Percentiles rank a stretch among this genome's conserved stretches.
These are phyloP conservation scores for Tachuris rubrigastra DNA, from an alignment of 2,113 vertebrate species.

Conservation along the genomic window DNA sequence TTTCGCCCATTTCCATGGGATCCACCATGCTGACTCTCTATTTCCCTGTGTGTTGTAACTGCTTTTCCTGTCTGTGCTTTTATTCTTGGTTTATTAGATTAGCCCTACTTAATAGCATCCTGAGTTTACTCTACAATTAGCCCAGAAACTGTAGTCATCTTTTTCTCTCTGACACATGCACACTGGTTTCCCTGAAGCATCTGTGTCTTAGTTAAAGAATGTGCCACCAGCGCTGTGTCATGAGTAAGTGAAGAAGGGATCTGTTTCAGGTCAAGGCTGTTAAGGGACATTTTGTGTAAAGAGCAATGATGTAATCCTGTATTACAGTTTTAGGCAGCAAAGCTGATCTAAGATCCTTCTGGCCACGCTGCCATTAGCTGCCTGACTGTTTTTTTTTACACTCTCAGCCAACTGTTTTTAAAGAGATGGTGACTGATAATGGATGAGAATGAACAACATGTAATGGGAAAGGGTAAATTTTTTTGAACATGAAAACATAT, in stretches of 20 bases:
- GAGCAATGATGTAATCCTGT: not conserved
- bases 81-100: not conserved
- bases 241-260: not conserved
- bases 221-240: not conserved
- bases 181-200: not conserved
- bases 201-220: not conserved
- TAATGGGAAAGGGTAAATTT: not conserved
- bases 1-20: rapidly evolving
- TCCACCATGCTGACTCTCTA: not conserved
- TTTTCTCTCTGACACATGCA: not conserved
- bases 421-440: not conserved
- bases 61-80: not conserved
- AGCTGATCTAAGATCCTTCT: not conserved
- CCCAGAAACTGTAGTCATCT: not conserved
- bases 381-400: not conserved
- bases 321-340: not conserved
- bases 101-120: not conserved
- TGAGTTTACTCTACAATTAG: not conserved
- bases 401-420: not conserved
- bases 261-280: not conserved
- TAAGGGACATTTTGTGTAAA: not conserved
- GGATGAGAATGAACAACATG: not conserved
- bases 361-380: not conserved
- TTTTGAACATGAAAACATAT: not conserved
- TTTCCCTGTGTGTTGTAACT: not conserved